These are phyloP conservation scores for Diplosoma virens DNA, from an alignment of 23 tunicate genomes.

Conservation along the genomic window DNA sequence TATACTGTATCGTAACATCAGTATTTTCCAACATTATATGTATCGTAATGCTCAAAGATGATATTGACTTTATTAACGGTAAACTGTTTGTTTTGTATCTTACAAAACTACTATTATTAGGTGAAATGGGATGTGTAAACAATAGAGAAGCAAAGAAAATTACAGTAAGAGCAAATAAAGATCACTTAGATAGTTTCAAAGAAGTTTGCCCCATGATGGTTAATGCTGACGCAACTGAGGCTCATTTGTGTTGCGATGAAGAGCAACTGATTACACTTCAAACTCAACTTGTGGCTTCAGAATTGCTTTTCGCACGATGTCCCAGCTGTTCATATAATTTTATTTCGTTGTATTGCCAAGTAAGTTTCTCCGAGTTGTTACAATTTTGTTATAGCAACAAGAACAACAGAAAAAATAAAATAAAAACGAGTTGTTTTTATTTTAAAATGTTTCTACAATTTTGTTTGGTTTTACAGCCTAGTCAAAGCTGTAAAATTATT, in stretches of 20 bases:
- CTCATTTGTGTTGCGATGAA: slow-evolving; percentile 54
- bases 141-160: slow-evolving; percentile 25
- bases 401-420: no score
- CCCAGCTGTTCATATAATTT: slow-evolving; percentile 87
- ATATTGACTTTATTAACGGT: no score
- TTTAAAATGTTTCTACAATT: no score
- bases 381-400: no score
- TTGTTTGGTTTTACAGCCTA: no score
- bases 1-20: no score
- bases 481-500: no score
- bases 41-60: no score
- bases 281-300: slow-evolving; percentile 52
- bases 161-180: background rate
- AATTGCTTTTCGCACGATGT: slow-evolving; percentile 67
- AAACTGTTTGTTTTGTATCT: no score
- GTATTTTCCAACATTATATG: no score
- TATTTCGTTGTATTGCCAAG: slow-evolving; percentile 58
- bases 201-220: slow-evolving; percentile 60
- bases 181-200: slow-evolving; percentile 6
- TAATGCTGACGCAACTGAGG: slow-evolving; percentile 6
- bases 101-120: slow-evolving; percentile 20
- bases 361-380: no score
- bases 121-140: slow-evolving; percentile 52
- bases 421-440: no score
- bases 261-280: slow-evolving; percentile 55